Evolutionary conservation across 2,113 vertebrate genomes (phyloP).

Genomic region (Phrynosoma platyrhinos): DNA sequence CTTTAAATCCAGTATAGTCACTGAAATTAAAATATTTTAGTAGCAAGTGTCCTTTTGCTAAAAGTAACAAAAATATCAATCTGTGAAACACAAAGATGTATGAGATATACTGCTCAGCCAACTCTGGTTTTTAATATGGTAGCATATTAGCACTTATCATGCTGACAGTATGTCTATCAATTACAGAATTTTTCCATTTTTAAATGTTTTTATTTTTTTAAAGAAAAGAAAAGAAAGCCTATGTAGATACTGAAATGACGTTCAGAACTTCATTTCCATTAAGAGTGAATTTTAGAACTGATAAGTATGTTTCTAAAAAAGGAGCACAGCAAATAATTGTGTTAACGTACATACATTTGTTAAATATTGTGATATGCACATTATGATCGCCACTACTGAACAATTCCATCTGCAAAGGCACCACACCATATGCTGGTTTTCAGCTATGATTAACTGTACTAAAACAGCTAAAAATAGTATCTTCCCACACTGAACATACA

Average conservation of each 20-base stretch:
- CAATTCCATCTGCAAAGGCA: conserved; percentile 56
- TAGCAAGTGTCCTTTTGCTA: not conserved
- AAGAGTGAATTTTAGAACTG: conserved; percentile 18
- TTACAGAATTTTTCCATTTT: not conserved
- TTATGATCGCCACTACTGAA: conserved; percentile 53
- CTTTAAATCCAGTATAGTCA: not conserved
- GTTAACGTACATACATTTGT: conserved; percentile 24
- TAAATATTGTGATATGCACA: conserved; percentile 37
- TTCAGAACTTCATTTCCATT: not conserved
- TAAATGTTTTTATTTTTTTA: not conserved
- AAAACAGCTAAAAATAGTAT: conserved; percentile 74
- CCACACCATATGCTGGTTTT: conserved; percentile 66
- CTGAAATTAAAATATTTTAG: not conserved
- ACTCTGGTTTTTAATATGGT: not conserved
- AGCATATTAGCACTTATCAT: not conserved
- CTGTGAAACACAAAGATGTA: not conserved
- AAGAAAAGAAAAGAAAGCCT: not conserved
- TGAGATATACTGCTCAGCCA: not conserved
- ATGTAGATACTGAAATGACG: not conserved
- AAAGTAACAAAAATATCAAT: not conserved
- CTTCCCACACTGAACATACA: conserved; percentile 61
- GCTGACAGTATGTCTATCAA: not conserved
- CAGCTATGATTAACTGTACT: conserved; percentile 71
- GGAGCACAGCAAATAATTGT: not conserved
- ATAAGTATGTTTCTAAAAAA: conserved; percentile 1